Evolutionary conservation across 2,113 vertebrate species (phyloP).

Genomic region (Campylomormyrus tamandua): DNA sequence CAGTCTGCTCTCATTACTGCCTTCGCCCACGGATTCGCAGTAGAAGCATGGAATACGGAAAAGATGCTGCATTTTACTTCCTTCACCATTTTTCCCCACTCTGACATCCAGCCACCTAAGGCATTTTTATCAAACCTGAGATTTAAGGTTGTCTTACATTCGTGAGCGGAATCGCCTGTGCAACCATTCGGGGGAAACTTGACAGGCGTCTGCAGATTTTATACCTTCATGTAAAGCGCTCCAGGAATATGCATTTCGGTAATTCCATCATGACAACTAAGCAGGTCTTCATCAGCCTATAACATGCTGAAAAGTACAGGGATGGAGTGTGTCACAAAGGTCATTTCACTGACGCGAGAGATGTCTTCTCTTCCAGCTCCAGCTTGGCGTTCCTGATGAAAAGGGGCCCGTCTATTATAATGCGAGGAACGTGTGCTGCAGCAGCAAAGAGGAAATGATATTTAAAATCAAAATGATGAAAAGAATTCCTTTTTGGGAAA

Average conservation of each 20-base stretch:
- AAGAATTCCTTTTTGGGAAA: neutral
- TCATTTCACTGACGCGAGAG: neutral
- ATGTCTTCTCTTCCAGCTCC: neutral
- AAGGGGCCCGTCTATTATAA: neutral
- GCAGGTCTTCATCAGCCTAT: neutral
- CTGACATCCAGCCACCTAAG: conserved; percentile 7
- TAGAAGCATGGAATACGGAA: neutral
- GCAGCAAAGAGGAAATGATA: neutral
- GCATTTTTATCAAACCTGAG: conserved; percentile 1
- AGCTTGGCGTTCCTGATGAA: neutral
- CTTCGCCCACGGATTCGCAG: neutral
- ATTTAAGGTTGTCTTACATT: conserved; percentile 5
- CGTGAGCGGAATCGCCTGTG: neutral
- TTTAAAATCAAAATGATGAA: conserved; percentile 5
- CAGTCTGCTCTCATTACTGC: neutral
- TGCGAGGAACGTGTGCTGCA: neutral
- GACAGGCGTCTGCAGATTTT: neutral
- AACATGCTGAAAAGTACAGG: neutral
- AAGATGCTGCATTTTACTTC: neutral
- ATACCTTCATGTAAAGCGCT: neutral
- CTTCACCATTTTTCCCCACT: neutral
- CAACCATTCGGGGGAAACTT: neutral
- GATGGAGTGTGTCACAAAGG: neutral
- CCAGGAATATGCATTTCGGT: neutral
- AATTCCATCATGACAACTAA: neutral